Base-by-base conservation (phyloP, 2,797 vertebrate species). In the Tapirus indicus region DNA sequence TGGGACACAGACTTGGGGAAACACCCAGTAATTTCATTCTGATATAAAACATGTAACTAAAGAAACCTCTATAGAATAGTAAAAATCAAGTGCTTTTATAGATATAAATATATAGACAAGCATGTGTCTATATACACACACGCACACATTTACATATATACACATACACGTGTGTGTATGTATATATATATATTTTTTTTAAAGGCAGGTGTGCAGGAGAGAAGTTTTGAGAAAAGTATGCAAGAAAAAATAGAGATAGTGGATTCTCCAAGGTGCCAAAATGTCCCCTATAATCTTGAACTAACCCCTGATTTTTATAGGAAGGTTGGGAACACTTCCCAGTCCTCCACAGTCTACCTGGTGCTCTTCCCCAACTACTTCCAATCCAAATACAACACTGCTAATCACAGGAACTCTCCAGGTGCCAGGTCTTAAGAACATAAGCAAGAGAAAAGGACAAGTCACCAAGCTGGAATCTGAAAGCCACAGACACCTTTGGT, bases 1-100 rank as follows among this genome's bases (percentile, higher is more conserved):
- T 95, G 89, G 52, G 41, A 77, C 17, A 54, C 4, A 95, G 90
- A 94, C 27, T 12, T 69, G 58, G 29, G 47, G 25, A 97, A 88
- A 91, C 17, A 41, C 35, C 27, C 8, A 90, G 25, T 27, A 35
- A 91, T 85, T 90, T 69, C 80, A 93, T 78, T 58, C 75, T 60
- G 38, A 64, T 58, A 64, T 9, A 80, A 66, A 35, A 47, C 25
- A 66, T 27, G 14, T 7, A 82, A 66, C 69, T 91, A 77, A 79
- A 97, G 78, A 97, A 66, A 88, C 14, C 5, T 85, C 52, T 54
- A 85, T 2, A 58, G 32, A 88, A 79, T 0, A 77, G 23, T 14
- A 79, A 77, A 75, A 77, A 47, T 25, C 25, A 89, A 75, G 5
- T 44, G 13, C 29, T 95, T 90, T 78, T 52, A 62, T 20, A 79